These are phyloP conservation scores for human (Homo sapiens) DNA, from an alignment of 2,113 vertebrate species.

Conservation along the genomic window DNA sequence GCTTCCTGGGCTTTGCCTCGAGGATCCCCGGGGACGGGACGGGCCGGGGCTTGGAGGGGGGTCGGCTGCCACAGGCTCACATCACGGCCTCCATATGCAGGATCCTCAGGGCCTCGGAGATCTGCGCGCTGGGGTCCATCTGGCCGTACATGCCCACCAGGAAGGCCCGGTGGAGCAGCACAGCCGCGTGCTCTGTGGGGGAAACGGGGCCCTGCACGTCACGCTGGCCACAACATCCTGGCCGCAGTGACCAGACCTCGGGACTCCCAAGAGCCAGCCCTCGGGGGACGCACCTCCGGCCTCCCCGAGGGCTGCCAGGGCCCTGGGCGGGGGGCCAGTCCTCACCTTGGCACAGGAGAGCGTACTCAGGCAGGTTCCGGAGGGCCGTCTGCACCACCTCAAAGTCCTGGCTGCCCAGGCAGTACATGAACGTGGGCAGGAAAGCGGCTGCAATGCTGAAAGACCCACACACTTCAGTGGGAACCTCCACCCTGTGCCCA, in stretches of 20 bases:
- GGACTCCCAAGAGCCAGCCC: background rate
- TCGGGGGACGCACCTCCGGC: accelerated
- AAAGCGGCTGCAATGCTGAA: conserved; percentile 93
- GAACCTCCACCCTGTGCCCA: accelerated
- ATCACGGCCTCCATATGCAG: conserved; percentile 96
- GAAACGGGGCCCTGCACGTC: accelerated
- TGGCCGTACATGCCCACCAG: conserved; percentile 97
- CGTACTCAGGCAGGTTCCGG: conserved; percentile 95
- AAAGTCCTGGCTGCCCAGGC: conserved; percentile 95
- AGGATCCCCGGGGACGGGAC: too few species aligned
- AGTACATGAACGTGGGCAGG: conserved; percentile 98
- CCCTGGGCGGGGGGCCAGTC: accelerated
- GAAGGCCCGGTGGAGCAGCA: conserved; percentile 96
- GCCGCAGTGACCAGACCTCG: background rate
- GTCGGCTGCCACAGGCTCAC: conserved; percentile 67
- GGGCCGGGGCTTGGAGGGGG: accelerated
- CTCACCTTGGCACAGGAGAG: conserved; percentile 96
- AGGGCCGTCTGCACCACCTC: conserved; percentile 97
- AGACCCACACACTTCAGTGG: accelerated
- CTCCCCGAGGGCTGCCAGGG: background rate
- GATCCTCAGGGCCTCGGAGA: conserved; percentile 95
- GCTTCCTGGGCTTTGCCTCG: background rate
- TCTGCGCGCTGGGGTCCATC: conserved; percentile 96
- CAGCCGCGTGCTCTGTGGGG: conserved; percentile 91
- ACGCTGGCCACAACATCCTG: background rate